Evolutionary conservation across 2,888 invertebrate genomes (phyloP), one percentile per base, ranked within the genome.

Genomic region (Scaptomyza parva): DNA sequence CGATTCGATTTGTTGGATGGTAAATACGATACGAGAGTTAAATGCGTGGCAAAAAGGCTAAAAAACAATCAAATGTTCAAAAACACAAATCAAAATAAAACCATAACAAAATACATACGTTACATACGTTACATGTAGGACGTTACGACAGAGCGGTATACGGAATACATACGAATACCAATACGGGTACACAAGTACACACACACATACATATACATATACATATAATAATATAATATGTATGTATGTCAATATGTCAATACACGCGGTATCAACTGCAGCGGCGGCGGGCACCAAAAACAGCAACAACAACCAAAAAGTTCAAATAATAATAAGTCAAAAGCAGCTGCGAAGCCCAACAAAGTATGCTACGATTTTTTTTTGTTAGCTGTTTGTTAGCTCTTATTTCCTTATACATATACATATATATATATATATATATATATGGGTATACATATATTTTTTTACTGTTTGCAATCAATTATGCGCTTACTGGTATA

Each of bases 331-430:
- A 20, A 45, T 17, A 75, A 67, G 51, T 63, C 64, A 65, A 57
- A 78, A 77, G 73, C 67, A 77, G 70, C 73, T 66, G 63, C 78
- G 67, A 84, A 84, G 78, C 82, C 87, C 82, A 82, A 84, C 66
- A 82, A 86, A 86, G 86, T 86, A 82, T 80, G 85, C 85, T 84
- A 82, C 85, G 86, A 48, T 61, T 61, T 55, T 59, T 58, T 43
- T 11, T 20, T 52, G n/a, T n/a, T n/a, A n/a, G n/a, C n/a, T n/a
- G n/a, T n/a, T 9, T 9, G 9, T 28, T 28, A 39, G 33, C 47
- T 37, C 7, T 37, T 17, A 33, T 33, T 20, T 24, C 9, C 22
- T 24, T 67, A 60, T 28, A 18, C 12, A 12, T 45, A n/a, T 14
- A 3, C 28, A 11, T 28, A 11, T 11, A 28, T 11, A 28, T 7